Evolutionary conservation across 2,113 vertebrate species (phyloP), one percentile per base, ranked within the genome.

Genomic region (Scytalopus superciliaris): DNA sequence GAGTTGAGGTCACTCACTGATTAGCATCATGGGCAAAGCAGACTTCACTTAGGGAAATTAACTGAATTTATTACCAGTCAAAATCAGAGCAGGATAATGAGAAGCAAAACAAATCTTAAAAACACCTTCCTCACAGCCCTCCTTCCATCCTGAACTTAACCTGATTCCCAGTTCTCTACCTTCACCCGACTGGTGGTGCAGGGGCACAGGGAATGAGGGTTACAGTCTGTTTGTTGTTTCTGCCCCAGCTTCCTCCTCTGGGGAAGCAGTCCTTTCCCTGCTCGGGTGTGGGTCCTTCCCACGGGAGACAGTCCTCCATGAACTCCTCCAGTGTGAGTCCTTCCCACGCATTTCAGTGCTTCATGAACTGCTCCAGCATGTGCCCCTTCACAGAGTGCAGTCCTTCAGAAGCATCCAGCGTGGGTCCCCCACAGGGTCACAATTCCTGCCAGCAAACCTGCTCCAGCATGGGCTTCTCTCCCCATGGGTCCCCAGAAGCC

Each of bases 11-110:
- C 27, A 30, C 13, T 82, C 39, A 53, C 47, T 4, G 14, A 31
- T 35, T 76, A 68, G 21, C 24, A 60, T 40, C 1, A 1, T 6
- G 13, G 14, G 39, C n/a, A 67, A 53, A 59, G n/a, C 28, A 40
- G n/a, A 40, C 24, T 40, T 22, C 23, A 60, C 19, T 30, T 16
- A n/a, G 33, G 19, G 24, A 75, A 60, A 67, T 47, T 28, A 50
- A 37, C 3, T 39, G 28, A 45, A 47, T 40, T 68, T 19, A 31
- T 47, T 53, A 68, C 4, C 19, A 53, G 24, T 15, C 0, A 0
- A 76, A 83, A 83, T 60, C 70, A 62, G 44, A 82, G 19, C n/a
- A 62, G 25, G 24, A 62, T 30, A 67, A 67, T 19, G 30, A 60
- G 28, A 62, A 45, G 40, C 6, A 66, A 68, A 68, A 40, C 6